Base-by-base conservation (phyloP, 2,888 invertebrate genomes). In the Drosophila nr. perissopoda region DNA sequence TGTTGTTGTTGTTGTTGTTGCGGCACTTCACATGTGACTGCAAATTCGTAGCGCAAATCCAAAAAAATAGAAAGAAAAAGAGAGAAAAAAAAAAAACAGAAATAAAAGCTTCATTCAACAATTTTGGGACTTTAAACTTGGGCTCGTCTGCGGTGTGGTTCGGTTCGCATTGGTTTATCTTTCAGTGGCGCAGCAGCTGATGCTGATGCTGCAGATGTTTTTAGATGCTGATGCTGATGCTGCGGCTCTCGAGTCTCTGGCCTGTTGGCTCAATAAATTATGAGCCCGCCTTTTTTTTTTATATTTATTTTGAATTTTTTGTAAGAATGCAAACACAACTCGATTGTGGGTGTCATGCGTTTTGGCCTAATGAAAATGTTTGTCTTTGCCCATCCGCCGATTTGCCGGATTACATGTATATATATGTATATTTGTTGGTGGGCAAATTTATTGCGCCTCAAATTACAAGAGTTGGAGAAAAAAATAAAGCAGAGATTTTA, bases 381-480 rank as follows among this genome's bases (percentile, higher is more conserved):
- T 83, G 68, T 60, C 69, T 66, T 57, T 75, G 34, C 59, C 53
- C n/a, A 53, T 27, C n/a, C 7, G 25, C 16, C 25, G 48, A 48
- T 25, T 25, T 25, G 48, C 27, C 49, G 18, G 49, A 49, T 10
- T 49, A 21, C 76, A 16, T 59, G 38, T 56, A 10, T 29, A 21
- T 71, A 16, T 59, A 29, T 56, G n/a, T 78, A 13, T 56, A 38
- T 62, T 73, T 65, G 65, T 69, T 71, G 83, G 69, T 86, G 88
- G 81, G 81, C 69, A 69, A 77, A 89, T 87, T 89, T 85, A 89
- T 89, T 85, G 85, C 85, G 87, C 89, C 84, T 89, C 77, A 85
- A 84, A 87, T 85, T 89, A 89, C 87, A 73, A 72, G 42, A 63
- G 60, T 31, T 42, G 67, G 4, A 4, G 45, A 8, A 25, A 53